Base-by-base conservation (phyloP, 2,113 vertebrate species). In the Cyprinodon tularosa region DNA sequence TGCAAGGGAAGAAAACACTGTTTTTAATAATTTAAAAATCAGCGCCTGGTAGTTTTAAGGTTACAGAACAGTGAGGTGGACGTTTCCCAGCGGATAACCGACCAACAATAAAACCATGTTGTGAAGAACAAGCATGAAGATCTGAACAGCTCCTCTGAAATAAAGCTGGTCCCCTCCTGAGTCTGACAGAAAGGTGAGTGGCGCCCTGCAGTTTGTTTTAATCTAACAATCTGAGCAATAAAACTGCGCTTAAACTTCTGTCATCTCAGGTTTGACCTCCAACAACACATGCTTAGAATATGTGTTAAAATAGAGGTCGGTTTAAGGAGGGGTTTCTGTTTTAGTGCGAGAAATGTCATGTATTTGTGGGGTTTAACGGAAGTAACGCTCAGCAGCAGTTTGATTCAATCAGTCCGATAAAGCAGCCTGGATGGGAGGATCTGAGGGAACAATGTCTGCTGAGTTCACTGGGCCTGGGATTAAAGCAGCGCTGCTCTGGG, bases 21-120 rank as follows among this genome's bases (percentile, higher is more conserved):
- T 66, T 29, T 81, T 94, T 47, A 94, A 95, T 94, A 94, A 95
- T 95, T 95, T 45, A 95, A 86, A 75, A 80, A 82, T 72, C 74
- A 69, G 76, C 44, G 86, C 65, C 77, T 68, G 85, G 84, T 59
- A 82, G 50, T 20, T 57, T 57, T 86, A 45, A 74, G 62, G 77
- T 67, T 67, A 60, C 44, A 74, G 48, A 61, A 48, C 45, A 66
- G 38, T 47, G 44, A 29, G 38, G 42, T n/a, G 37, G 71, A 50
- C 71, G 62, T 69, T 39, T 66, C 39, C 68, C 39, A 13, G 59
- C 70, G 66, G 60, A 79, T 10, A 61, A 36, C 22, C 48, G 47
- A 66, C 40, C 39, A 42, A 68, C 14, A 53, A 17, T 3, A 66
- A 39, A 0, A 83, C 74, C 70, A 87, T 84, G 85, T 69, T 68